A percentile compares a stretch with the other conserved stretches of the same genome.
Conservation (phyloP, 2,113 vertebrate genomes). For the Psilopogon haemacephalus region DNA sequence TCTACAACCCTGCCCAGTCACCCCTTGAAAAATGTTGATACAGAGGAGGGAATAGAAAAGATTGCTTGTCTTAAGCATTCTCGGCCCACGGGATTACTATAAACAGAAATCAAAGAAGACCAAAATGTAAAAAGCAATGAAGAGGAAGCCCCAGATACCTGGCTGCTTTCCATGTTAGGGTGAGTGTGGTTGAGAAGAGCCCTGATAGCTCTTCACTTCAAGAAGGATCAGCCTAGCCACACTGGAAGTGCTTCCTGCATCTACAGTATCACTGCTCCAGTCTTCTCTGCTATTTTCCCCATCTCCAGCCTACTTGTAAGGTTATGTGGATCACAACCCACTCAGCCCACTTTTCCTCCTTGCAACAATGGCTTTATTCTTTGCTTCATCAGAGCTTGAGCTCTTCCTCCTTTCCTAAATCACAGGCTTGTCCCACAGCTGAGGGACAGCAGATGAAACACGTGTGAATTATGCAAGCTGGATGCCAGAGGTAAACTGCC, state of each 20-base stretch:
- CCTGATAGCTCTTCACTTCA: background rate
- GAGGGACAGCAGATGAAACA: background rate
- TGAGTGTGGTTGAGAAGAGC: background rate
- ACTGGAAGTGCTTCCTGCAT: background rate
- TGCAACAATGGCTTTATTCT: background rate
- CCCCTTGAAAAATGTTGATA: fast-evolving
- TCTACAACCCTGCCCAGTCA: background rate
- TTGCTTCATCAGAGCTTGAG: background rate
- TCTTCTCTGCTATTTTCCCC: background rate
- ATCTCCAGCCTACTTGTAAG: background rate
- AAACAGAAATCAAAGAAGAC: background rate
- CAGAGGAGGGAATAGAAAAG: background rate
- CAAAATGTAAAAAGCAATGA: background rate
- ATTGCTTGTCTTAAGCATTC: background rate
- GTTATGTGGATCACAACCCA: background rate
- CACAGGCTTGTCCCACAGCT: background rate
- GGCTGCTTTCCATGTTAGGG: background rate
- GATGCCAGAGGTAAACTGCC: constrained; percentile 14
- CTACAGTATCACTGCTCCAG: background rate
- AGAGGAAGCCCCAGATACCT: background rate
- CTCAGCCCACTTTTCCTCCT: background rate
- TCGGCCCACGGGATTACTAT: background rate
- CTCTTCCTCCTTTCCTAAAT: background rate
- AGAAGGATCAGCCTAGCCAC: background rate
- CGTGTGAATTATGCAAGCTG: background rate